phyloP scores from a whole-genome alignment of 2,113 vertebrate genomes.

The Vidua macroura region DNA sequence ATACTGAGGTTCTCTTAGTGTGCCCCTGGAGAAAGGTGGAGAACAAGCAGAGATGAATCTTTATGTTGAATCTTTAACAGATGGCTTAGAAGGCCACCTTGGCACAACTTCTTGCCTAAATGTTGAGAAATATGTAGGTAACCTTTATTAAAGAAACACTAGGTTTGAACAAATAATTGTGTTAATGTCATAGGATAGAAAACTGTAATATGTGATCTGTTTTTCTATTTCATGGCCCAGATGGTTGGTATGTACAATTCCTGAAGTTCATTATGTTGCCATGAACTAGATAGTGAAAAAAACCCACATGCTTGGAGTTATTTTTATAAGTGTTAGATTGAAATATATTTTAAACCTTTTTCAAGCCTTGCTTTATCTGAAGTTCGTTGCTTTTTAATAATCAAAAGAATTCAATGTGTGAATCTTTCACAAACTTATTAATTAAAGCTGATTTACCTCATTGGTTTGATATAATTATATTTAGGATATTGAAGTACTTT shows the following conservation, averaged over 20 bases:
- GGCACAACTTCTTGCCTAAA: background rate
- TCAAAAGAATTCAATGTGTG: background rate
- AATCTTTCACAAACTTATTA: background rate
- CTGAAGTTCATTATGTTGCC: background rate
- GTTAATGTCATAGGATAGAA: background rate
- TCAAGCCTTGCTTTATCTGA: background rate
- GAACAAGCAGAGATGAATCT: background rate
- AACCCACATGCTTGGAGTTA: background rate
- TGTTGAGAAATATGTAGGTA: background rate
- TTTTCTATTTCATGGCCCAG: background rate
- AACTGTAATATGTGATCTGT: background rate
- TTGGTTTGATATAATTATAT: background rate
- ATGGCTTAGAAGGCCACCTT: background rate
- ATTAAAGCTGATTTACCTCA: background rate
- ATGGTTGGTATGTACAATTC: background rate
- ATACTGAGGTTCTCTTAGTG: fast-evolving
- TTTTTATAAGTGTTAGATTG: background rate
- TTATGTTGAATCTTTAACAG: background rate
- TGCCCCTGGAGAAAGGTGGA: background rate
- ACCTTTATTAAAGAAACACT: background rate
- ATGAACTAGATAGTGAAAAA: background rate
- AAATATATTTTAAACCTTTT: background rate
- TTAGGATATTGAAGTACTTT: background rate
- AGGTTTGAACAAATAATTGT: background rate
- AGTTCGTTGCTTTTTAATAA: background rate